Base-by-base conservation (phyloP, 1,140 invertebrate genomes). In the Drosophila willistoni region DNA sequence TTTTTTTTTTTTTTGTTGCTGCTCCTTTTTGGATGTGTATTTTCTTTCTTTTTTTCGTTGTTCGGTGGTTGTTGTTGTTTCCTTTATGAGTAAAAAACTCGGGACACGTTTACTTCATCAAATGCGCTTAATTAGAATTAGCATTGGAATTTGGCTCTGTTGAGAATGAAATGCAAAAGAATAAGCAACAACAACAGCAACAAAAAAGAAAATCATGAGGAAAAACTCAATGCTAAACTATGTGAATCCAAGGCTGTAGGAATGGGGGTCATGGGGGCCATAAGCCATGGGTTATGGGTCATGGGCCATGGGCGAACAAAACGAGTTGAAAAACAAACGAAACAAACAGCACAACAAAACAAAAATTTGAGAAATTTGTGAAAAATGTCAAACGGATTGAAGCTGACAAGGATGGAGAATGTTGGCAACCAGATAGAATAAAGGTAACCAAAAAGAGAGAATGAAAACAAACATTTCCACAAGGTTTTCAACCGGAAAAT, bases 61-160 rank as follows among this genome's bases (percentile, higher is more conserved):
- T 61, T 56, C 33, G 56, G 36, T 68, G 47, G 63, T 39, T 62
- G n/a, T 68, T 60, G 44, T 56, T 56, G 44, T 79, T 79, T 51
- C 44, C 70, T 71, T 80, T 80, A 80, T 75, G 68, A 80, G 75
- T 71, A 77, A 82, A 82, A 81, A 69, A 81, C 70, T 73, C 75
- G 77, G 73, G 70, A 81, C 79, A 81, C 79, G 79, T 81, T 81
- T 81, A 81, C 79, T 77, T 81, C 79, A 81, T 81, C 79, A 81
- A 81, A 82, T 78, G 75, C 79, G 79, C 79, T 82, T 81, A 81
- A 81, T 81, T 81, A 81, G 79, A 81, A 81, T 81, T 81, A 82
- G 79, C 79, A 81, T 77, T 19, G 79, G 79, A 81, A 81, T 81
- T 75, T 67, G 65, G 63, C 59, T 68, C 56, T 17, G 61, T 57